Percentiles rank a stretch among this genome's conserved stretches.
Evolutionary conservation across 2,797 vertebrate species (phyloP).

Genomic region (Margarornis squamiger): DNA sequence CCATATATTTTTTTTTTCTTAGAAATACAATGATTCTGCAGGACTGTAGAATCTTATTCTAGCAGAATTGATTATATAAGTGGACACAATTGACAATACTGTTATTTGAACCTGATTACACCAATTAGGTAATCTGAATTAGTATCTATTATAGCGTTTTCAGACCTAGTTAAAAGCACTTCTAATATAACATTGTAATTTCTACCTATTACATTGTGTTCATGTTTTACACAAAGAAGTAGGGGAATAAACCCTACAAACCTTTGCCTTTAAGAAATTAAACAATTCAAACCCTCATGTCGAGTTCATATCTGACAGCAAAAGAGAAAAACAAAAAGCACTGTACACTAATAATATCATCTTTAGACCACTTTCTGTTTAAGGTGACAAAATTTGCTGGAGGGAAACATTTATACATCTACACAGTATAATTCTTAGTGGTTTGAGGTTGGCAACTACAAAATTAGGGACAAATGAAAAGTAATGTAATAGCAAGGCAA

Average conservation of each 20-base stretch:
- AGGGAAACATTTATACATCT: not conserved
- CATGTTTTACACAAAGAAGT: not conserved
- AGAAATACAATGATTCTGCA: not conserved
- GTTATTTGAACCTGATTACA: not conserved
- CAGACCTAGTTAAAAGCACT: not conserved
- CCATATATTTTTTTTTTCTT: not conserved
- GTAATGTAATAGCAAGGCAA: not conserved
- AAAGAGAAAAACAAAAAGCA: not conserved
- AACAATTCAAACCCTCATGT: not conserved
- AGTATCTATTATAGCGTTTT: not conserved
- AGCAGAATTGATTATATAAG: not conserved
- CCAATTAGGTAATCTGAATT: not conserved
- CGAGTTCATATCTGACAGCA: not conserved
- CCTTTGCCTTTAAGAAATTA: not conserved
- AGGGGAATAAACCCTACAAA: not conserved
- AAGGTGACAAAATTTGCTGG: not conserved
- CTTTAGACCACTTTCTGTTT: not conserved
- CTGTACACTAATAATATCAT: not conserved
- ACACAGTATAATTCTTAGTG: not conserved
- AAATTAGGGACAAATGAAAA: not conserved
- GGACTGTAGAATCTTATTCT: not conserved
- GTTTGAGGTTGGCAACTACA: not conserved
- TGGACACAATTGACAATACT: not conserved
- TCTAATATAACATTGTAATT: not conserved
- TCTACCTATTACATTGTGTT: not conserved